Base-by-base conservation (phyloP, 2,113 vertebrate species). In the Halcyon senegalensis region DNA sequence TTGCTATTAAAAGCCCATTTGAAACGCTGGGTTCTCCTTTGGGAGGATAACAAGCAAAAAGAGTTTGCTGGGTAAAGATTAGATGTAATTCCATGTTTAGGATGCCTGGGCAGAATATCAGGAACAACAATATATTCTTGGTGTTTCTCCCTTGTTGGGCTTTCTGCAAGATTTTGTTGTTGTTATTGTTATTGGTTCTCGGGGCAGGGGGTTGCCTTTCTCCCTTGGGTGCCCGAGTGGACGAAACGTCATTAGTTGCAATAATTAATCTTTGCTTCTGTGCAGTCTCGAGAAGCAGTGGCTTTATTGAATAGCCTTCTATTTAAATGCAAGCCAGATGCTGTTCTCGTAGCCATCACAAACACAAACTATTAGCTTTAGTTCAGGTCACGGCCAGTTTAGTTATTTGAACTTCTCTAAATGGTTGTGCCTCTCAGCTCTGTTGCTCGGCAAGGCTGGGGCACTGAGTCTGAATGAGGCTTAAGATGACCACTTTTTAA, bases 301-400 rank as follows among this genome's bases (percentile, higher is more conserved):
- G 74, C 93, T 96, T 93, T 94, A 95, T 92, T 90, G 95, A 96
- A 97, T 74, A 85, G 93, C 76, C 89, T 76, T 94, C 80, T 81
- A 80, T 80, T 82, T 95, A 91, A 97, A 96, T 92, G 74, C 56
- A 92, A 95, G 87, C 95, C 94, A 98, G 90, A 95, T 93, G 97
- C 96, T 20, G 30, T 74, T 95, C 93, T 89, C 5, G 27, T 89
- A 96, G 94, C 97, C 96, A 85, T 95, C 96, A 97, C 94, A 95
- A 89, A 96, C 95, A 96, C 92, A 95, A 96, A 92, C 97, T 97
- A 94, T 97, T 91, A 80, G 93, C 87, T 94, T 97, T 88, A 93
- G 96, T 97, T 95, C 94, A 80, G 96, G 88, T 98, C 98, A 97
- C 1, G 41, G 92, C 87, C 96, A 95, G 97, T 92, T 97, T 95